Conservation (phyloP, 1,140 invertebrate species). For the Bactericera cockerelli region DNA sequence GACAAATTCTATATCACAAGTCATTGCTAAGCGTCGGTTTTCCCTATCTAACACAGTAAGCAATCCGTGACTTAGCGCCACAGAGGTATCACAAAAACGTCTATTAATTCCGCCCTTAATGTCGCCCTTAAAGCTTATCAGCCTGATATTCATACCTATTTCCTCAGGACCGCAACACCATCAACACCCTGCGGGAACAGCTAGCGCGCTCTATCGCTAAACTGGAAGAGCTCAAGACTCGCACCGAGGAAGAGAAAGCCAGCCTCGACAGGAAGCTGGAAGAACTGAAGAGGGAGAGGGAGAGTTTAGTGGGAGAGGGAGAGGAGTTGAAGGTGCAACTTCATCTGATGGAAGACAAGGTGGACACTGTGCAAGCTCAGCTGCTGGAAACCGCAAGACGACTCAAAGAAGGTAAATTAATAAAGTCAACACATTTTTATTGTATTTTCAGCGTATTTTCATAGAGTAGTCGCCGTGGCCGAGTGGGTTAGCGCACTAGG, state of each 20-base stretch:
- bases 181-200: conserved; percentile 59
- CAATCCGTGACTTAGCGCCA: no score
- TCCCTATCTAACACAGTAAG: no score
- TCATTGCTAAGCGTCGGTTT: no score
- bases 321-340: conserved; percentile 63
- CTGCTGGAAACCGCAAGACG: conserved; percentile 57
- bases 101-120: no score
- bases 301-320: conserved; percentile 43
- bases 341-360: conserved; percentile 56
- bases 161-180: conserved; percentile 37
- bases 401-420: conserved; percentile 52
- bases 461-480: not conserved
- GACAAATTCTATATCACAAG: no score
- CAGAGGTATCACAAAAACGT: no score
- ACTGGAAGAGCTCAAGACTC: conserved; percentile 46
- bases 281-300: conserved; percentile 52
- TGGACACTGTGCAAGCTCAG: conserved; percentile 51
- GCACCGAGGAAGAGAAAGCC: conserved; percentile 51
- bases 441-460: not conserved
- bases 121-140: no score
- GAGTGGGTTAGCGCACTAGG: no score
- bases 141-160: no score
- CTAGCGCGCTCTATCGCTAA: conserved; percentile 44
- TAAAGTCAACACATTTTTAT: not conserved
- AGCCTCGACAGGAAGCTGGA: conserved; percentile 50